phyloP scores from a whole-genome alignment of 2,888 invertebrate genomes.

The Tricholauxania praeusta region DNA sequence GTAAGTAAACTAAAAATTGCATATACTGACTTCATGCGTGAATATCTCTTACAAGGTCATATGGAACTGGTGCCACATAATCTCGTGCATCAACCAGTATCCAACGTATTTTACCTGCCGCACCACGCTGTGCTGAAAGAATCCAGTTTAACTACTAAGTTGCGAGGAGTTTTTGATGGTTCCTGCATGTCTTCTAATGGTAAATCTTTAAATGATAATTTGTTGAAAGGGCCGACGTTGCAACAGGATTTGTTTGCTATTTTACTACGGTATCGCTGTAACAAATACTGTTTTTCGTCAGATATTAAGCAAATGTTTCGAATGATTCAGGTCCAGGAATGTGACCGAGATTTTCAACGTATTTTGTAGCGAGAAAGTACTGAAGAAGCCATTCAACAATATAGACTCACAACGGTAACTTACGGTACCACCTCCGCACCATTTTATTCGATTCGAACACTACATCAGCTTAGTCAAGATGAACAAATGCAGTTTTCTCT shows the following conservation, averaged over 20 bases:
- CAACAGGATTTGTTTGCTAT: slow-evolving; percentile 36
- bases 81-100: slow-evolving; percentile 1
- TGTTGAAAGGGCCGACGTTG: slow-evolving; percentile 36
- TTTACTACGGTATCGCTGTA: slow-evolving; percentile 8
- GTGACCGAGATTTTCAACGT: slow-evolving; percentile 25
- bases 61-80: slow-evolving; percentile 32
- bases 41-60: slow-evolving; percentile 33
- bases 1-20: neutral
- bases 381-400: slow-evolving; percentile 5
- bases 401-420: slow-evolving; percentile 29
- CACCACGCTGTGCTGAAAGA: slow-evolving; percentile 10
- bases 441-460: slow-evolving; percentile 7
- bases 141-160: slow-evolving; percentile 37
- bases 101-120: slow-evolving; percentile 32
- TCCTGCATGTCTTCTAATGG: slow-evolving; percentile 26
- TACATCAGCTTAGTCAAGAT: slow-evolving; percentile 26
- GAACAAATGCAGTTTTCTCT: slow-evolving; percentile 15
- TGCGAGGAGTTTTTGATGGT: slow-evolving; percentile 10
- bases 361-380: slow-evolving; percentile 34
- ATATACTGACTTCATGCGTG: slow-evolving; percentile 35
- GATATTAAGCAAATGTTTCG: slow-evolving; percentile 34
- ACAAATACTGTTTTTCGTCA: slow-evolving; percentile 9
- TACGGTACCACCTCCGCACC: slow-evolving; percentile 29
- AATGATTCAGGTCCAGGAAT: slow-evolving; percentile 15
- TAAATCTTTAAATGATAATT: slow-evolving; percentile 31